Evolutionary conservation across 2,888 invertebrate genomes (phyloP).

Genomic region (Drosophila paranaensis): DNA sequence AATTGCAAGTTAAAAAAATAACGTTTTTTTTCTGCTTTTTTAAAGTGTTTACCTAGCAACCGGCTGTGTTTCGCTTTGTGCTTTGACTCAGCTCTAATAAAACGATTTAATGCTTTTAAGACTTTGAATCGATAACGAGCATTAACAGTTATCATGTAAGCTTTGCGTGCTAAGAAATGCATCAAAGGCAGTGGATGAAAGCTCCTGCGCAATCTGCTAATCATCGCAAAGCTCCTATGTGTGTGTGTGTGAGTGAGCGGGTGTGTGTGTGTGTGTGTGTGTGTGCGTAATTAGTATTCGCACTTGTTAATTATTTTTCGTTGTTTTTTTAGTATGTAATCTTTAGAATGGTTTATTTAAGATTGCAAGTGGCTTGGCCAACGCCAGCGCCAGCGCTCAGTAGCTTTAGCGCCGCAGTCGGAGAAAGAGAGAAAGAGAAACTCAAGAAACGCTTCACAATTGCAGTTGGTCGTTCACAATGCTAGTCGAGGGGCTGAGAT

Average conservation of each 20-base stretch:
- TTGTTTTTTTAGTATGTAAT: constrained; percentile 11
- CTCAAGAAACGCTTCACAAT: constrained; percentile 30
- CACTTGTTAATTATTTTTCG: constrained; percentile 28
- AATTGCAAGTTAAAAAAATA: constrained; percentile 4
- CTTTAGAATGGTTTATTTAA: constrained; percentile 36
- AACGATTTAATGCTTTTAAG: constrained; percentile 7
- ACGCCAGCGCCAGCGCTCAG: constrained; percentile 26
- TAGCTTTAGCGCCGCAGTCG: constrained; percentile 37
- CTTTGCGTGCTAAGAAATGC: constrained; percentile 42
- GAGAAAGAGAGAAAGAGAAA: constrained; percentile 12
- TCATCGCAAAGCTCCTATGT: constrained; percentile 25
- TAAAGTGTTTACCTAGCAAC: background rate
- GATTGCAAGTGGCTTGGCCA: constrained; percentile 22
- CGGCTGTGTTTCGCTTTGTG: constrained; percentile 1
- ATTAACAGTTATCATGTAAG: constrained; percentile 38
- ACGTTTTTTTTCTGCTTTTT: background rate
- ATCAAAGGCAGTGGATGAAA: constrained; percentile 30
- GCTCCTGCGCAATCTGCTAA: constrained; percentile 31
- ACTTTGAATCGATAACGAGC: constrained; percentile 33
- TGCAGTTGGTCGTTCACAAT: constrained; percentile 46
- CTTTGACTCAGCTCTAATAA: constrained; percentile 3
- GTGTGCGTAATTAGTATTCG: constrained; percentile 23
- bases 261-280: background rate
- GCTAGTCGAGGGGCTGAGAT: constrained; percentile 61
- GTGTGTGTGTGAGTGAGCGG: background rate